phyloP scores from a whole-genome alignment of 2,113 vertebrate genomes.

The Stictonetta naevosa region DNA sequence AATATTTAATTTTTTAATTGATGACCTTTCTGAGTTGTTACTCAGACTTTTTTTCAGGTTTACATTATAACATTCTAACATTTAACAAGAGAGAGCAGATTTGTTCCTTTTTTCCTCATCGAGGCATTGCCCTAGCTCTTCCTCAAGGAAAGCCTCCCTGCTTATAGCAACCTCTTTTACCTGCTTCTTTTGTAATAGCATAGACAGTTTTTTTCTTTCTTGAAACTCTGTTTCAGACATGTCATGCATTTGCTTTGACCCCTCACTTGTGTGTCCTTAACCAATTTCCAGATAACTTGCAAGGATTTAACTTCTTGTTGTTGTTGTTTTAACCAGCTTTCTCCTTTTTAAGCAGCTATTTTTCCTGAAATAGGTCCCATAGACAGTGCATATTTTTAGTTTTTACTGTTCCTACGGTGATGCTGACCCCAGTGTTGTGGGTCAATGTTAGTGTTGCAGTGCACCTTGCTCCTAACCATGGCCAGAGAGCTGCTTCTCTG shows the following conservation, averaged over 20 bases:
- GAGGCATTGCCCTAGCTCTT: background rate
- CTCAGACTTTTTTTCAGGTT: background rate
- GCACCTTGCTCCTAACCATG: background rate
- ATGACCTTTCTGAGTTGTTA: background rate
- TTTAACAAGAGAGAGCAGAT: background rate
- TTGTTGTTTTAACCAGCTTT: background rate
- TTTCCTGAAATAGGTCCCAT: background rate
- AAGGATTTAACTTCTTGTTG: background rate
- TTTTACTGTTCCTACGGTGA: background rate
- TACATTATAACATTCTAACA: background rate
- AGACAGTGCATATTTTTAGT: background rate
- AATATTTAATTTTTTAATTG: background rate
- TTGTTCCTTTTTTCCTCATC: background rate
- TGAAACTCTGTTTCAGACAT: background rate
- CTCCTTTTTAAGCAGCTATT: background rate
- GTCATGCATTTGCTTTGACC: background rate
- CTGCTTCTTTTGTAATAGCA: background rate
- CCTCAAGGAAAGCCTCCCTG: background rate
- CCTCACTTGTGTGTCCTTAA: background rate
- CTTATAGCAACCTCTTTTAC: background rate
- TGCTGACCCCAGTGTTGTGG: background rate
- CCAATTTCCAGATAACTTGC: background rate
- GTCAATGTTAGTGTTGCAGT: background rate
- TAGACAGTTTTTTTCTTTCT: background rate
- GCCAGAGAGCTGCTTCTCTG: background rate